Base-by-base conservation (phyloP, 2,113 vertebrate species). In the Scartelaos histophorus region DNA sequence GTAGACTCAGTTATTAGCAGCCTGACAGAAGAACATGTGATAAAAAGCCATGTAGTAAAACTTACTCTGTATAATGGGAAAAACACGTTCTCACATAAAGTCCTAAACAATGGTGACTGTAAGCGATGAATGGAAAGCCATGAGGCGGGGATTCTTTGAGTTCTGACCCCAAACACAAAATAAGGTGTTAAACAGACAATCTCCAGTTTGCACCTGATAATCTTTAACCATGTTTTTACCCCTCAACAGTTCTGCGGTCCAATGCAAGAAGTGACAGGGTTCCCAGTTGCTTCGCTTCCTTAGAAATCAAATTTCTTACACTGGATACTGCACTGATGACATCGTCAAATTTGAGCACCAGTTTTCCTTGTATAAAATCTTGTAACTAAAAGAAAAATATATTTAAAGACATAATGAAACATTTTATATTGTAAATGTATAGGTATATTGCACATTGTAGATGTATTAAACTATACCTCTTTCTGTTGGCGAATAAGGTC, bases 61-160 rank as follows among this genome's bases (percentile, higher is more conserved):
- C 85, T 91, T 25, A 93, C 95, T 90, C 81, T 93, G 82, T 92
- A 94, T 7, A 92, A 58, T 6, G 94, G 92, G 61, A 94, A 93
- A 1, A 10, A 43, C 17, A 93, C 69, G 38, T 75, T 91, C 15
- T 90, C 75, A 83, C 90, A 87, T 53, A 95, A 24, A 15, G 21
- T 86, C 21, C 75, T 82, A 66, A 94, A 93, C 67, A 72, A 67
- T 0, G 86, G 65, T 0, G 85, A 88, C 51, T 78, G 79, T 62
- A 93, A 46, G 21, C 92, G 90, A 74, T 93, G 74, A 65, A 95
- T 91, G 24, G 94, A 95, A 64, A 95, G 76, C 77, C 89, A 87
- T 0, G 89, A 91, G 7, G 83, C 85, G 7, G 93, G 90, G 38
- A 92, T 19, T 72, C 80, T 85, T 74, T 90, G 89, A 0, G 10